Percentiles rank a stretch among this genome's conserved stretches.
Evolutionary conservation across 2,888 invertebrate genomes (phyloP).

Genomic region (Lithophane socia): DNA sequence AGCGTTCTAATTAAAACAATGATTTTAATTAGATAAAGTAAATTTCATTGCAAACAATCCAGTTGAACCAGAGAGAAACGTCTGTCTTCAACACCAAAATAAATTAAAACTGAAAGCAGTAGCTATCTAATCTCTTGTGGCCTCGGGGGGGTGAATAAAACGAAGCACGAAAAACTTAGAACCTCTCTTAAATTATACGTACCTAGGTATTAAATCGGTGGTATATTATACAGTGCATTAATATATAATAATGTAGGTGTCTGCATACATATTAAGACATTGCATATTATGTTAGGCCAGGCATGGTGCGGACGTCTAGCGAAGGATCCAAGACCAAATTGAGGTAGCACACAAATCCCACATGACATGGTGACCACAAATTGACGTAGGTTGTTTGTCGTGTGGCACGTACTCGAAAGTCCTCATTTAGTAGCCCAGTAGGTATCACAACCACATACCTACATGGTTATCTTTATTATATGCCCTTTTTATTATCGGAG

Average conservation of each 20-base stretch:
- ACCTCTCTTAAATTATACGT: constrained; percentile 8
- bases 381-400: constrained; percentile 16
- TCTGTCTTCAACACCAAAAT: constrained; percentile 65
- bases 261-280: neutral
- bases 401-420: neutral
- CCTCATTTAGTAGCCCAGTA: neutral
- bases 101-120: constrained; percentile 64
- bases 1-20: constrained; percentile 71
- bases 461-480: neutral
- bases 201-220: constrained; percentile 7
- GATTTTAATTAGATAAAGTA: constrained; percentile 69
- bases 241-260: too few relatives aligned
- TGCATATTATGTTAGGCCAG: neutral
- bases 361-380: constrained; percentile 29
- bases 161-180: constrained; percentile 19
- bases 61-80: constrained; percentile 51
- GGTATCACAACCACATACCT: neutral
- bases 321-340: constrained; percentile 10
- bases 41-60: constrained; percentile 63
- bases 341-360: constrained; percentile 37
- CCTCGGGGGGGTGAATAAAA: constrained; percentile 36
- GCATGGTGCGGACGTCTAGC: constrained; percentile 10
- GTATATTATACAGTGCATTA: neutral
- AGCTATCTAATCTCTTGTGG: constrained; percentile 51
- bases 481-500: neutral